Evolutionary conservation across 2,888 invertebrate species (phyloP).

Genomic region (Eudemis profundana): DNA sequence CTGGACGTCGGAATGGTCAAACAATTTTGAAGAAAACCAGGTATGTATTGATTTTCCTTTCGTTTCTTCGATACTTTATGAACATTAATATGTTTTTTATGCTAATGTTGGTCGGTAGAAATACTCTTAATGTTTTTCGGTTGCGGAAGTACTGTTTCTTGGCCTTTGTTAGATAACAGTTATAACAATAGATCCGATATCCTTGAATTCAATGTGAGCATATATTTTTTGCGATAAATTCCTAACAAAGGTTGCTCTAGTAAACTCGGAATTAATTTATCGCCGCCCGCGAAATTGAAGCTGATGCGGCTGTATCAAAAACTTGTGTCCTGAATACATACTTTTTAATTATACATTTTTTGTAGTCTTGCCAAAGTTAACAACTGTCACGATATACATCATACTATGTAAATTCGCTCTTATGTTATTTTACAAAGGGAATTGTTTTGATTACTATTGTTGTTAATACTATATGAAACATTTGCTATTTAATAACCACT

Average conservation of each 20-base stretch:
- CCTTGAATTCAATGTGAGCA: conserved; percentile 34
- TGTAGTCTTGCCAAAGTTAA: too few relatives aligned
- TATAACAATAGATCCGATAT: conserved; percentile 40
- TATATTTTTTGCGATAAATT: conserved; percentile 15
- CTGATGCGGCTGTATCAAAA: too few relatives aligned
- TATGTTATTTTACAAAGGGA: too few relatives aligned
- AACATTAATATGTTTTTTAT: not conserved
- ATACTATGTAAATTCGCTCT: too few relatives aligned
- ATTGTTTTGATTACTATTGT: too few relatives aligned
- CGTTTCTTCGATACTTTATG: conserved; percentile 5
- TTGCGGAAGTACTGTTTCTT: conserved; percentile 20
- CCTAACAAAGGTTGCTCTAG: conserved; percentile 10
- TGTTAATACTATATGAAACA: too few relatives aligned
- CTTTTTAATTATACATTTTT: too few relatives aligned
- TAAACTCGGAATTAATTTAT: not conserved
- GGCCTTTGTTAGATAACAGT: conserved; percentile 38
- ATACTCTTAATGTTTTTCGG: not conserved
- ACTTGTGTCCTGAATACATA: not conserved
- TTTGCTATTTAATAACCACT: too few relatives aligned
- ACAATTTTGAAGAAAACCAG: conserved; percentile 81
- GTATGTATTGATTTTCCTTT: conserved; percentile 66
- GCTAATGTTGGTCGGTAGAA: not conserved
- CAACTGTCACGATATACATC: too few relatives aligned
- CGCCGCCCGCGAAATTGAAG: not conserved
- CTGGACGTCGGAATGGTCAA: conserved; percentile 80